Base-by-base conservation (phyloP, 2,797 vertebrate species). In the Austrolebias charrua region DNA sequence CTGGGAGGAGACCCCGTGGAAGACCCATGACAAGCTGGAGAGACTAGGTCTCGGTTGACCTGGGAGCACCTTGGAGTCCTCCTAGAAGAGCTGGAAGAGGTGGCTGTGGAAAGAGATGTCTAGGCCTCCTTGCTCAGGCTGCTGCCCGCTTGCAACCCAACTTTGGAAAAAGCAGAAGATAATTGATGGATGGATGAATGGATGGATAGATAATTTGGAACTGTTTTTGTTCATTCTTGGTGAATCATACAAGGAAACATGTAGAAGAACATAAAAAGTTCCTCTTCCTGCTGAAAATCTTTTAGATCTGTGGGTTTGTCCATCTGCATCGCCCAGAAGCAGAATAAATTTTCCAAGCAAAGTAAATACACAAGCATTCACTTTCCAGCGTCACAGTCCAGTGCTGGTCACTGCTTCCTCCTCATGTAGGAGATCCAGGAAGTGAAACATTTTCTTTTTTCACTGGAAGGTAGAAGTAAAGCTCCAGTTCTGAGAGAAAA, bases 401-500 rank as follows among this genome's bases (percentile, higher is more conserved):
- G 44, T 20, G 28, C 31, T 15, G 9, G 38, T 62, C 52, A 43
- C 13, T 18, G 46, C 57, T 63, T 74, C 61, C 46, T 52, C 31
- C 24, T 24, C 24, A 24, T 24, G 24, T 24, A 24, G 24, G 24
- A 24, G 24, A 46, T 69, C 24, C 15, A 31, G 46, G 59, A 75
- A 57, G 59, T 55, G 38, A 63, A 51, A 40, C 1, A 3, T 2
- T 9, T 16, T 9, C 24, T 24, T 24, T 24, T 24, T 14, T 62
- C 20, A 55, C 44, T 59, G 40, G 42, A 56, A 68, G 57, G 49
- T 61, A 14, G 54, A 40, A 33, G 33, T 40, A 6, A 15, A 56
- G 16, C 53, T 63, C 5, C 14, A 35, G 33, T 16, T 60, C 35
- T 55, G 40, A 29, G 63, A 61, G 51, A 45, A 10, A 55, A 73